phyloP scores from a whole-genome alignment of 1,140 invertebrate genomes.

The Nylanderia fulva region DNA sequence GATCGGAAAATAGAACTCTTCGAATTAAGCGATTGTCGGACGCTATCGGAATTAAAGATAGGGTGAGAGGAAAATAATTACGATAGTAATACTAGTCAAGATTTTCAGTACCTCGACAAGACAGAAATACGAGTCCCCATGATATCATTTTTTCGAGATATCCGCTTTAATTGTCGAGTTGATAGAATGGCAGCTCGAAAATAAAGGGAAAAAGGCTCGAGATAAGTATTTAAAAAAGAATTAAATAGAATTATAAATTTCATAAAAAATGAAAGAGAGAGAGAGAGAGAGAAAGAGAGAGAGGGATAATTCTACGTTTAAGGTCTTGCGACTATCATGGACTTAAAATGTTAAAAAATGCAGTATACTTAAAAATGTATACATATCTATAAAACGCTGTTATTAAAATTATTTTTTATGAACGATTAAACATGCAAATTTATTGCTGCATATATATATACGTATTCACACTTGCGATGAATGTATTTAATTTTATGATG shows the following conservation, averaged over 20 bases:
- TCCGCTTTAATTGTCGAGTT: conserved; percentile 30
- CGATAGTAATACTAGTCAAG: conserved; percentile 13
- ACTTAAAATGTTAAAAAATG: background rate
- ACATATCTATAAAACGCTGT: background rate
- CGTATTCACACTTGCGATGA: background rate
- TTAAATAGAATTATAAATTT: conserved; percentile 17
- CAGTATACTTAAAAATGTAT: background rate
- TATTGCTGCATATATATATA: background rate
- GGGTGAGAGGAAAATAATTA: conserved; percentile 24
- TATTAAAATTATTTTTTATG: background rate
- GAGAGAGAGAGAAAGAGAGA: too few species aligned
- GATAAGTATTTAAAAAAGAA: conserved; percentile 18
- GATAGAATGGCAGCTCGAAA: background rate
- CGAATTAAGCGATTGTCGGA: conserved; percentile 14
- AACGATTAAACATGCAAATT: background rate
- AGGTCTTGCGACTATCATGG: background rate
- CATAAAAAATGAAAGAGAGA: too few species aligned
- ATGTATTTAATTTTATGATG: background rate
- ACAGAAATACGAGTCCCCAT: conserved; percentile 23
- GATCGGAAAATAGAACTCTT: background rate
- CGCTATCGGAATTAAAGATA: conserved; percentile 31
- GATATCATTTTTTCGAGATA: conserved; percentile 5
- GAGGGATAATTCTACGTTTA: background rate
- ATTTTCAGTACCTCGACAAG: conserved; percentile 29
- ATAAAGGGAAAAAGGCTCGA: background rate